A percentile compares a stretch with the other conserved stretches of the same genome.
Conservation (phyloP, 1,140 invertebrate genomes). For the Dendroctonus valens region DNA sequence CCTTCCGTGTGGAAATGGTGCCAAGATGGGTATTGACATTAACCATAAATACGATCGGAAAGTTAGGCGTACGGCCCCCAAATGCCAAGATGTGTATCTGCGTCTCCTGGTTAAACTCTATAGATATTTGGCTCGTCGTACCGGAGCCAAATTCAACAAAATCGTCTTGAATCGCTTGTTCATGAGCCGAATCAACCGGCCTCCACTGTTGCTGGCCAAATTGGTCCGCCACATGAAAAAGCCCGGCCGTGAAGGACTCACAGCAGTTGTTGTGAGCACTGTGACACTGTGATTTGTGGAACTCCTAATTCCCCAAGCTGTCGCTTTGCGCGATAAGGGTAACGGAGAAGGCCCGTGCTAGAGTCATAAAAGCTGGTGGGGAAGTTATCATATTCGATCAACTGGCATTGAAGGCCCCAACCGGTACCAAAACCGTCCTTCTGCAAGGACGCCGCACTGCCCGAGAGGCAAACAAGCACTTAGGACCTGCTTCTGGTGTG, state of each 20-base stretch:
- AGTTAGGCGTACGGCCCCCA: conserved; percentile 92
- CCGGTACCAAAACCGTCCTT: conserved; percentile 90
- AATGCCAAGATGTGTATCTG: conserved; percentile 96
- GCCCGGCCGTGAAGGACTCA: conserved; percentile 78
- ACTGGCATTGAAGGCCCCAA: conserved; percentile 87
- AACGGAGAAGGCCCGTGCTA: conserved; percentile 88
- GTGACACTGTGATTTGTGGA: conserved; percentile 69
- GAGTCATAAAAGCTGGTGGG: conserved; percentile 94
- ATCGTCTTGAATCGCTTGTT: conserved; percentile 93
- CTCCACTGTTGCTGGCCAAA: conserved; percentile 89
- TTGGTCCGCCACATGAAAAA: conserved; percentile 86
- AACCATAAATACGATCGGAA: conserved; percentile 98
- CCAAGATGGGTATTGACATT: conserved; percentile 99
- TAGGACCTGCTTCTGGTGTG: conserved; percentile 95
- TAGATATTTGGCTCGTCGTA: conserved; percentile 92
- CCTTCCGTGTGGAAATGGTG: too few species aligned
- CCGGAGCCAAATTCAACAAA: conserved; percentile 93
- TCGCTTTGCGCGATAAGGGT: conserved; percentile 90
- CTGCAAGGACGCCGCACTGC: conserved; percentile 92
- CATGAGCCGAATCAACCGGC: conserved; percentile 94
- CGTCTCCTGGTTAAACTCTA: conserved; percentile 96
- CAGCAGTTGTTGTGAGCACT: conserved; percentile 92
- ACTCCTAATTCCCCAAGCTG: conserved; percentile 79
- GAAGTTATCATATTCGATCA: conserved; percentile 98
- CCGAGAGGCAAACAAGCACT: conserved; percentile 92